These are phyloP conservation scores for Orthonychiurus folsomi DNA, from an alignment of 2,888 invertebrate species.

Conservation along the genomic window DNA sequence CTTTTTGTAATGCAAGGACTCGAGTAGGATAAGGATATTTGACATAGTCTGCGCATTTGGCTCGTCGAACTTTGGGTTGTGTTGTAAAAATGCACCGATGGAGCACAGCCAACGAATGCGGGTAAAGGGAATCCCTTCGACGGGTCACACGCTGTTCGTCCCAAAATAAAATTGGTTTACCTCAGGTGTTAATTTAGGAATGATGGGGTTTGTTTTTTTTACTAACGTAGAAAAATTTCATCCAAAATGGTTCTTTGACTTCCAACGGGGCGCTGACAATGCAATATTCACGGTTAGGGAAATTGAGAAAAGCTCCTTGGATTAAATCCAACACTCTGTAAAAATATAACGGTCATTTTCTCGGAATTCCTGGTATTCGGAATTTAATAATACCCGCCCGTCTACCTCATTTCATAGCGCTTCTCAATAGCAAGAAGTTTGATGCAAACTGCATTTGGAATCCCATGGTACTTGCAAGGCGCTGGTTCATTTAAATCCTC, in stretches of 20 bases:
- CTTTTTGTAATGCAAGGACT: constrained; percentile 24
- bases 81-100: constrained; percentile 27
- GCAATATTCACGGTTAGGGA: constrained; percentile 57
- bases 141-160: constrained; percentile 8
- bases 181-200: neutral
- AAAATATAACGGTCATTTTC: too few species aligned
- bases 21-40: constrained; percentile 18
- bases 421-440: constrained; percentile 54
- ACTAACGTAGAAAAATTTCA: too few species aligned
- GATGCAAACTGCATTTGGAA: constrained; percentile 54
- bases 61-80: constrained; percentile 23
- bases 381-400: neutral
- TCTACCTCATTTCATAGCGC: constrained; percentile 51
- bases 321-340: constrained; percentile 49
- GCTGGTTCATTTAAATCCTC: constrained; percentile 10
- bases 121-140: constrained; percentile 22
- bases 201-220: neutral
- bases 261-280: constrained; percentile 52
- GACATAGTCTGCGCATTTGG: constrained; percentile 21
- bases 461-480: constrained; percentile 42
- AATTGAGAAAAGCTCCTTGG: constrained; percentile 58
- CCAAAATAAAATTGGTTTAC: neutral
- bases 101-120: constrained; percentile 28
- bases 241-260: constrained; percentile 48
- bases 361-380: constrained; percentile 10